Percentiles rank a stretch among this genome's conserved stretches.
Conservation (phyloP, 2,888 invertebrate genomes). For the Hybos culiciformis region DNA sequence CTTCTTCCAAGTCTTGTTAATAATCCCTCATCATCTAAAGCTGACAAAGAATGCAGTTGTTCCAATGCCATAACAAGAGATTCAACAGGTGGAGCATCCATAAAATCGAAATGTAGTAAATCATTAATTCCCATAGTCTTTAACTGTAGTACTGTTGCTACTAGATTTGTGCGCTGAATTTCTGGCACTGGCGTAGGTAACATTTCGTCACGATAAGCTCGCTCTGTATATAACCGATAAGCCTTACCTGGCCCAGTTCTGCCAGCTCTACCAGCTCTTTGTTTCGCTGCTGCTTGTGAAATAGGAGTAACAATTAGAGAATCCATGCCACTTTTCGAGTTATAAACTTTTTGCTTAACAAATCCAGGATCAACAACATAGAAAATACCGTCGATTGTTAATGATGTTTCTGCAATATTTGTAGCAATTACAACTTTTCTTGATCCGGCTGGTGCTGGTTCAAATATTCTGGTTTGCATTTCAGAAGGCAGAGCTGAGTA, state of each 20-base stretch:
- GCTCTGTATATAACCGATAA: constrained; percentile 93
- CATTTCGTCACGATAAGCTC: constrained; percentile 99
- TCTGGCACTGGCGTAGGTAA: constrained; percentile 95
- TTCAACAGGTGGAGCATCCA: constrained; percentile 98
- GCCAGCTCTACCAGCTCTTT: constrained; percentile 91
- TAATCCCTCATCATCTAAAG: constrained; percentile 87
- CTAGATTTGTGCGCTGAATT: constrained; percentile 96
- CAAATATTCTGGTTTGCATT: constrained; percentile 99
- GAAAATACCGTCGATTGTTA: constrained; percentile 98
- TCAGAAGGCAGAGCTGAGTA: constrained; percentile 97
- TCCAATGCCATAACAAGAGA: constrained; percentile 96
- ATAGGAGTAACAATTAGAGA: constrained; percentile 98
- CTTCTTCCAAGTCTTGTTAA: constrained; percentile 67
- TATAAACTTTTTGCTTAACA: constrained; percentile 98
- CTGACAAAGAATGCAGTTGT: constrained; percentile 90
- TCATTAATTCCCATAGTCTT: constrained; percentile 99
- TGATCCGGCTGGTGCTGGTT: constrained; percentile 95
- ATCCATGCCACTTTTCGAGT: constrained; percentile 97
- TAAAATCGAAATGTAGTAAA: constrained; percentile 95
- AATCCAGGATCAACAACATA: constrained; percentile 99
- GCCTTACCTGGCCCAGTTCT: constrained; percentile 96
- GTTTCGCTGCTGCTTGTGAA: constrained; percentile 94
- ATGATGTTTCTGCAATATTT: constrained; percentile 96
- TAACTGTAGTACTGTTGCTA: constrained; percentile 80
- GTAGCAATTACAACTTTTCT: constrained; percentile 97